Base-by-base conservation (phyloP, 1,140 invertebrate species). In the Lordiphosa clarofinis region DNA sequence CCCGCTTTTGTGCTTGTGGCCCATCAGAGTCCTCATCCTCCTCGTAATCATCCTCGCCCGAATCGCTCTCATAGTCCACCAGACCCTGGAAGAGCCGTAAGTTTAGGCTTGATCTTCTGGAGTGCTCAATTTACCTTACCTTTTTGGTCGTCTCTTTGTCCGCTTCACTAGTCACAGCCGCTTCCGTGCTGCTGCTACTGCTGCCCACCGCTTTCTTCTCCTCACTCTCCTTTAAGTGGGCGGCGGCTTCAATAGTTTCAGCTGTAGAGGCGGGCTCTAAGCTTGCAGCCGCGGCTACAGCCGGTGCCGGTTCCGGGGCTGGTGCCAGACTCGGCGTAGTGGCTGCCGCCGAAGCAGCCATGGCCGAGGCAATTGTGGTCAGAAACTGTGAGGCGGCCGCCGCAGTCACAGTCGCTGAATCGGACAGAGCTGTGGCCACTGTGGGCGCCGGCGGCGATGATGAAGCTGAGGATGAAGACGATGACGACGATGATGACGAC, bases 41-140 rank as follows among this genome's bases (percentile, higher is more conserved):
- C 49, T 97, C 96, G 62, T 98, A 97, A 71, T 98, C 97, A 68
- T 98, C 97, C 73, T 98, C 97, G 74, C 98, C 96, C 0, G 95
- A 97, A 89, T 98, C 97, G 54, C 96, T 97, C 87, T 98, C 97
- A 89, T 98, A 99, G 89, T 98, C 97, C 19, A 98, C 97, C 64
- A 99, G 92, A 72, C 96, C 96, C 96, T 97, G 40, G 4, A 39
- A n/a, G 28, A 3, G 11, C 6, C 1, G 6, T 1, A 52, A 13
- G 8, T 4, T 13, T 15, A 42, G 13, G 2, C 4, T 19, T 2
- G 10, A 19, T 9, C 9, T 2, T 48, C 3, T 21, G 36, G 8
- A 12, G 55, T 13, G n/a, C 13, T 15, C 35, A 8, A 24, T 11
- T 19, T 7, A 49, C 42, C 49, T 9, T 19, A 86, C 79, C 64